These are phyloP conservation scores for Girardinichthys multiradiatus DNA, from an alignment of 2,113 vertebrate species.

Conservation along the genomic window DNA sequence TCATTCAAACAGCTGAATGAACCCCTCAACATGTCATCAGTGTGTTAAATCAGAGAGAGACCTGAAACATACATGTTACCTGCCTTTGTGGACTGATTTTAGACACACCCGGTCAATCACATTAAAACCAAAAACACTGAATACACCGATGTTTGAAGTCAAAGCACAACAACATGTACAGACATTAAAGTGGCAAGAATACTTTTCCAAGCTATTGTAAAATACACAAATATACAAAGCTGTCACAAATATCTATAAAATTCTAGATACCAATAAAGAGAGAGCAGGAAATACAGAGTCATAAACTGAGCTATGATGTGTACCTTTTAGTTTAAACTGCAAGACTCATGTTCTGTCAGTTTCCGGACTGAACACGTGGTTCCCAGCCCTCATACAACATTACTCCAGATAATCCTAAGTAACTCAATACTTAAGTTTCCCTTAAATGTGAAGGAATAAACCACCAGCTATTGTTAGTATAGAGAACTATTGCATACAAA, in stretches of 20 bases:
- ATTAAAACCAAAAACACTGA: background rate
- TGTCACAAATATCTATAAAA: slow-evolving; percentile 1
- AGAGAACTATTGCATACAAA: too few relatives aligned
- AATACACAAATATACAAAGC: background rate
- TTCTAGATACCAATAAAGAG: background rate
- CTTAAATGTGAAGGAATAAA: slow-evolving; percentile 16
- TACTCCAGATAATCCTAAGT: slow-evolving; percentile 17
- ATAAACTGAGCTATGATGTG: background rate
- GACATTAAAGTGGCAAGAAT: background rate
- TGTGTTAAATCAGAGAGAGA: background rate
- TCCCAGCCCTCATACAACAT: background rate
- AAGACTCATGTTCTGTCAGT: background rate
- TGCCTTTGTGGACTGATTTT: background rate
- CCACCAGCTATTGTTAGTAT: background rate
- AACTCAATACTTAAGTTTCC: slow-evolving; percentile 4
- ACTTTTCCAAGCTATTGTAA: background rate
- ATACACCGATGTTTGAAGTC: background rate
- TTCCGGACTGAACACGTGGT: background rate
- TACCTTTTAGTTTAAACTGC: background rate
- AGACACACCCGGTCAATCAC: background rate
- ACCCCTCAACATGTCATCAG: too few relatives aligned
- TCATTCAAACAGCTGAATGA: too few relatives aligned
- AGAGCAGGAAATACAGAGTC: background rate
- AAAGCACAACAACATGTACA: background rate
- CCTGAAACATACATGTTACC: background rate